phyloP scores from a whole-genome alignment of 2,888 invertebrate species.

The Seira sanloemensis region DNA sequence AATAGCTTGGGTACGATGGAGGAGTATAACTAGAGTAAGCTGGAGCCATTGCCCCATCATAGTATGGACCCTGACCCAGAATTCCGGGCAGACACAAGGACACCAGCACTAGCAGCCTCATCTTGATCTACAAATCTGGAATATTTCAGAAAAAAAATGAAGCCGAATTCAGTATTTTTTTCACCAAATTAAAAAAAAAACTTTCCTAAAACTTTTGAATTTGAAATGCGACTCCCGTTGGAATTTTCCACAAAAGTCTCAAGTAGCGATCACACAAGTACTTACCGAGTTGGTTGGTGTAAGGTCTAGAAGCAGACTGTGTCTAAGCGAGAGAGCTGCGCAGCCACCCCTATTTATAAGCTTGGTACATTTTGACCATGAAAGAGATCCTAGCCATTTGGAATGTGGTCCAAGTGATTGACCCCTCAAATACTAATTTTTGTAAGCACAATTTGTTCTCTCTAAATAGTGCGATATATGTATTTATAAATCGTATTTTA shows the following conservation, averaged over 20 bases:
- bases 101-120: constrained; percentile 68
- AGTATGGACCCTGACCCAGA: constrained; percentile 57
- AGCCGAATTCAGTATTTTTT: neutral
- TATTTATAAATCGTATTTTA: neutral
- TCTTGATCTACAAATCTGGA: constrained; percentile 58
- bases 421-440: constrained; percentile 32
- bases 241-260: constrained; percentile 23
- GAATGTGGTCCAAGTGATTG: constrained; percentile 51
- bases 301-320: constrained; percentile 61
- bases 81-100: constrained; percentile 69
- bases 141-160: constrained; percentile 47
- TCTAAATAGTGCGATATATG: neutral
- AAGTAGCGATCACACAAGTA: neutral
- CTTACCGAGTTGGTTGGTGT: constrained; percentile 57
- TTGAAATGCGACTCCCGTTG: too few relatives aligned
- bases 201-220: neutral
- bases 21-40: constrained; percentile 21
- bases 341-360: constrained; percentile 67
- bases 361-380: constrained; percentile 52
- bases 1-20: constrained; percentile 27
- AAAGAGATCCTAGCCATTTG: constrained; percentile 28
- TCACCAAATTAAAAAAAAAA: neutral
- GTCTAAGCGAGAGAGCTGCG: constrained; percentile 54
- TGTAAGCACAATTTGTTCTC: constrained; percentile 2
- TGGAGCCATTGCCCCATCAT: constrained; percentile 55